Base-by-base conservation (phyloP, 2,797 vertebrate genomes). In the Oreonectes daqikongensis region DNA sequence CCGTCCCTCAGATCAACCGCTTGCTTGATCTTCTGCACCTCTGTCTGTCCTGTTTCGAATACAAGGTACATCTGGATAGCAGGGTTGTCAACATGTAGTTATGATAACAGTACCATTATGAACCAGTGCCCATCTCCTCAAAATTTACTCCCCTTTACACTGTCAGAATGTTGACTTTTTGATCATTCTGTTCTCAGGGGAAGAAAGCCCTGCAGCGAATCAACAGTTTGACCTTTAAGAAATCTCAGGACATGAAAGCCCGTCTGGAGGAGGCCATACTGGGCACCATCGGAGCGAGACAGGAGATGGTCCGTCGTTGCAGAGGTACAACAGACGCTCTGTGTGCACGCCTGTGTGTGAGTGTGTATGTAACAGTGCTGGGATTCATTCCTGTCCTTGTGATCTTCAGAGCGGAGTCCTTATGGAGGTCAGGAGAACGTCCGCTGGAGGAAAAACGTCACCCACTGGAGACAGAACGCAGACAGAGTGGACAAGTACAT, bases 241-340 rank as follows among this genome's bases (percentile, higher is more conserved):
- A 97, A 87, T 97, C 95, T 2, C 94, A 96, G 83, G 96, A 97
- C 86, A 97, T 97, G 96, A 97, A 96, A 81, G 96, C 96, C 0
- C 91, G 95, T 1, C 91, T 97, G 24, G 96, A 97, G 84, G 96
- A 97, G 82, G 96, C 95, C 85, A 97, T 97, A 52, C 86, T 97
- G 68, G 96, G 96, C 20, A 96, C 94, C 53, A 95, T 95, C 0
- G 95, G 96, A 2, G 96, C 96, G 0, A 93, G 96, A 0, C 96
- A 97, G 79, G 96, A 97, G 89, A 97, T 97, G 96, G 96, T 97
- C 72, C 94, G 96, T 0, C 94, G 96, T 79, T 94, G 94, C 82
- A 90, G 95, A 90, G 95, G 95, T 95, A 80, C 85, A 79, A 24
- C 24, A 24, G 14, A 9, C 4, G 38, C 64, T 63, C 48, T 35